A percentile compares a stretch with the other conserved stretches of the same genome.
phyloP scores from a whole-genome alignment of 2,888 invertebrate species.

The Lutraria lutraria region DNA sequence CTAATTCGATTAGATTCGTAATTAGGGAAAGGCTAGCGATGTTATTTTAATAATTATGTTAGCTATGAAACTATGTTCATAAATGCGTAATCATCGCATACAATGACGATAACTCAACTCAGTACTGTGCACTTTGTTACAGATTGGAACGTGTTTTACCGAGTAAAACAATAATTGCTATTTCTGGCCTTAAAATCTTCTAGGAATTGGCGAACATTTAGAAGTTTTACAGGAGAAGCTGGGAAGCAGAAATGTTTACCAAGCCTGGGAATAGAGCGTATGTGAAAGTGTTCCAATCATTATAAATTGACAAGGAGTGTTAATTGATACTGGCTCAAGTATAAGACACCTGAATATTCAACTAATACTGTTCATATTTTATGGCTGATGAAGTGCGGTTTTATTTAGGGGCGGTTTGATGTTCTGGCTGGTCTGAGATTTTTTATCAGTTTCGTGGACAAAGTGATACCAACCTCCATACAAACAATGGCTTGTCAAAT shows the following conservation, averaged over 20 bases:
- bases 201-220: neutral
- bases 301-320: constrained; percentile 53
- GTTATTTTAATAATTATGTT: too few relatives aligned
- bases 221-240: constrained; percentile 29
- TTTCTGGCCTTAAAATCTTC: neutral
- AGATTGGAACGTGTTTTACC: too few relatives aligned
- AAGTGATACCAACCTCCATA: neutral
- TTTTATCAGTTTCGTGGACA: neutral
- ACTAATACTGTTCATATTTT: constrained; percentile 35
- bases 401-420: constrained; percentile 1
- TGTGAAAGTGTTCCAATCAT: constrained; percentile 61
- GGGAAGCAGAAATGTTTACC: constrained; percentile 48
- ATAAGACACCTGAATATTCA: constrained; percentile 46
- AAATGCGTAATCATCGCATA: neutral
- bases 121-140: too few relatives aligned
- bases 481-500: constrained; percentile 18
- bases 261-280: constrained; percentile 61
- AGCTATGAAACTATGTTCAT: neutral
- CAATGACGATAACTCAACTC: too few relatives aligned
- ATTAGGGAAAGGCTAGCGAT: too few relatives aligned
- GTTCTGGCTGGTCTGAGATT: neutral
- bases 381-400: constrained; percentile 36
- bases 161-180: neutral
- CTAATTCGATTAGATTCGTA: too few relatives aligned
- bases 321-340: constrained; percentile 49